Base-by-base conservation (phyloP, 1,140 invertebrate species). In the Sitobion miscanthi region DNA sequence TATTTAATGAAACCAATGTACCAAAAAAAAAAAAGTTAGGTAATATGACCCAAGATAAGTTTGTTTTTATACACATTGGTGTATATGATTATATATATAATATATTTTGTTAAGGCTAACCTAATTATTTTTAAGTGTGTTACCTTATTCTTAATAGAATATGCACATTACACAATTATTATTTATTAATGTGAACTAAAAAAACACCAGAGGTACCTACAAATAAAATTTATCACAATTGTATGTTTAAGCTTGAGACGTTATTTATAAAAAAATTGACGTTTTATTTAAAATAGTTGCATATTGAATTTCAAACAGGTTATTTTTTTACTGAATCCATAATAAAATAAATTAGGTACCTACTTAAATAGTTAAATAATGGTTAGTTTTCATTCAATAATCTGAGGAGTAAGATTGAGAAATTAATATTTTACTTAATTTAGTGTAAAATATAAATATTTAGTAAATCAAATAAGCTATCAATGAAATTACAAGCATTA, bases 21-120 rank as follows among this genome's bases (percentile, higher is more conserved):
- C 42, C 11, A 45, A 30, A 90, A 30, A 69, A n/a, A 90, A 42
- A 85, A 89, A 89, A 89, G 38, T 90, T 90, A 69, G 25, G 89
- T 90, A 90, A 90, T 69, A 90, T 69, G 89, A 90, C 89, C 89
- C 89, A 90, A 90, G 89, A 69, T 90, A 90, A 90, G 42, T 90
- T 69, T 90, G 25, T 90, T 62, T 69, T 62, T 69, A 69, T 90
- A 38, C 62, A 62, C 38, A 47, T 45, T 69, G 11, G n/a, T 42
- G 2, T 20, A 57, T 69, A 45, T 42, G 23, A 30, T 90, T 69
- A 62, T 52, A 89, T 89, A 42, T 42, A 42, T 4, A 42, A 42
- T 42, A 42, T 2, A 89, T 54, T 88, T 88, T 21, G 49, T 88
- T 88, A n/a, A 52, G 87, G 87, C 49, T 88, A 88, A 88, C 17